These are phyloP conservation scores for Mythimna impura DNA, from an alignment of 2,888 invertebrate species.

Conservation along the genomic window DNA sequence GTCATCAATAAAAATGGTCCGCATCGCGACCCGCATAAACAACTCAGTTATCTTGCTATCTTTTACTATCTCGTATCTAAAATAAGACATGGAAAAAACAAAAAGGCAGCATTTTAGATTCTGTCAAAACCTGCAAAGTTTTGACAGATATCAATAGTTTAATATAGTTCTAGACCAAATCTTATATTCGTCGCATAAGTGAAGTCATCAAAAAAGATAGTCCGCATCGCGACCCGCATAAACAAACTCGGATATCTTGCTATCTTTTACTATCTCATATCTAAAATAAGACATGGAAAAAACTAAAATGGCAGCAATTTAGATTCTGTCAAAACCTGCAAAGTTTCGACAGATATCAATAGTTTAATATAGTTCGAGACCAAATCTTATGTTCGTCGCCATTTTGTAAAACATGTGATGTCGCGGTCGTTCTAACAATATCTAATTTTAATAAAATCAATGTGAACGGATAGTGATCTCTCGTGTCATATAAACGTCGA, in stretches of 20 bases:
- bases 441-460: slow-evolving; percentile 26
- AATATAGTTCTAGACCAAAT: not conserved
- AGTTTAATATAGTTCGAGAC: not conserved
- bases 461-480: slow-evolving; percentile 68
- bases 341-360: not conserved
- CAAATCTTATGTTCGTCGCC: not conserved
- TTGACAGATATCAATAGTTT: not conserved
- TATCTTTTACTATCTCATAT: not conserved
- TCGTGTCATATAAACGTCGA: slow-evolving; percentile 69
- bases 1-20: not conserved
- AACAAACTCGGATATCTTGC: too few relatives aligned
- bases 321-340: not conserved
- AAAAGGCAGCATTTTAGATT: not conserved
- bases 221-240: too few relatives aligned
- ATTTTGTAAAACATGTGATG: slow-evolving; percentile 29
- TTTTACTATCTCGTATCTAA: not conserved
- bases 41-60: too few relatives aligned
- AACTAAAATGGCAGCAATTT: not conserved
- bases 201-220: not conserved
- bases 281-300: not conserved
- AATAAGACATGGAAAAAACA: not conserved
- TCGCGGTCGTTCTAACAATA: slow-evolving; percentile 24
- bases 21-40: too few relatives aligned
- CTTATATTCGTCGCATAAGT: not conserved
- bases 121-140: not conserved